These are phyloP conservation scores for Delphinapterus leucas DNA, from an alignment of 2,113 vertebrate species.

Conservation along the genomic window DNA sequence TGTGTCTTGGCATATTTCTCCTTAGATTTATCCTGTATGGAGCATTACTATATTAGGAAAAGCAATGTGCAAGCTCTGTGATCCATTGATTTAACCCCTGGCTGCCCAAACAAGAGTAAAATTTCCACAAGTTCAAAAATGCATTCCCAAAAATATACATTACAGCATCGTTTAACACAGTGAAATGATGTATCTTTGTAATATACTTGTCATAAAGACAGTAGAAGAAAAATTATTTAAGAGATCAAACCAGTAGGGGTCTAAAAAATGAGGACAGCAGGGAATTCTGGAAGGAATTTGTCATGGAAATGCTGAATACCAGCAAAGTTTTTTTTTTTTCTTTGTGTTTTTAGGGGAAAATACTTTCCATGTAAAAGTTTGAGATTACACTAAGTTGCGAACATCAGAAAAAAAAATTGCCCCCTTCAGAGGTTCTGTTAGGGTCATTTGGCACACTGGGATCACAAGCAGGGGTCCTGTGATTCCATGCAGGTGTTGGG, in stretches of 20 bases:
- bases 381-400: not conserved
- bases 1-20: too few relatives aligned
- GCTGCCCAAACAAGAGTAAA: not conserved
- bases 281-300: not conserved
- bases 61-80: not conserved
- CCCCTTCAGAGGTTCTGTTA: fast-evolving
- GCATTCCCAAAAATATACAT: not conserved
- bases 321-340: not conserved
- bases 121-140: not conserved
- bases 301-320: not conserved
- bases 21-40: too few relatives aligned
- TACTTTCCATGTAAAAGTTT: not conserved
- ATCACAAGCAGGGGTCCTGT: not conserved
- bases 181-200: not conserved
- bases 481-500: not conserved
- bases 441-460: not conserved
- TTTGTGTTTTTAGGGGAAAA: not conserved
- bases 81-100: not conserved
- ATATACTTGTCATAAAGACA: not conserved
- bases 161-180: not conserved
- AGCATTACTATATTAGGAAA: not conserved
- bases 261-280: not conserved
- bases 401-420: not conserved
- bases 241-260: not conserved
- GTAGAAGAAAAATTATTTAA: not conserved